A percentile compares a stretch with the other conserved stretches of the same genome.
phyloP scores from a whole-genome alignment of 53 echinoderm and acorn worm genomes.

The Apostichopus leukothele region DNA sequence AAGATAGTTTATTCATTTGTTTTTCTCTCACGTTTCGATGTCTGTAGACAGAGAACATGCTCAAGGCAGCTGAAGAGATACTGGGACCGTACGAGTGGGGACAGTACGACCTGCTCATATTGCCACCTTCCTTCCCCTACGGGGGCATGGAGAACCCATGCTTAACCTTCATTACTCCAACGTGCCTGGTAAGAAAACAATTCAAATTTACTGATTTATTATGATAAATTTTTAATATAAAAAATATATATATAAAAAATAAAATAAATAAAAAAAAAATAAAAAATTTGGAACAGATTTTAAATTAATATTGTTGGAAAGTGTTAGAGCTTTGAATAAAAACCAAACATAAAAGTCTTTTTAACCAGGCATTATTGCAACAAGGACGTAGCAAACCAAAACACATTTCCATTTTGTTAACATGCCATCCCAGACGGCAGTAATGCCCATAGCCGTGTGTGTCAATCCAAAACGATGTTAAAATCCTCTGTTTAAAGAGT shows the following conservation, averaged over 20 bases:
- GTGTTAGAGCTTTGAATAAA: too few relatives aligned
- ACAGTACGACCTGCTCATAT: slow-evolving; percentile 88
- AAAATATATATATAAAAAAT: too few relatives aligned
- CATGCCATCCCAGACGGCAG: too few relatives aligned
- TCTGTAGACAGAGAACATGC: slow-evolving; percentile 82
- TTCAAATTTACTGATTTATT: neutral
- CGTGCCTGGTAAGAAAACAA: slow-evolving; percentile 68
- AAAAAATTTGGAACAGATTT: neutral
- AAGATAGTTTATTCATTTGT: neutral
- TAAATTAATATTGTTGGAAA: too few relatives aligned
- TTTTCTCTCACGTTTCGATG: neutral
- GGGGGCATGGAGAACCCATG: slow-evolving; percentile 99
- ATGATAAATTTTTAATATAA: neutral
- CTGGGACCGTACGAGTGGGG: slow-evolving; percentile 90
- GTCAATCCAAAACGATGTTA: too few relatives aligned
- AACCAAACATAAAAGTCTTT: too few relatives aligned
- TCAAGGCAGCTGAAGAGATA: slow-evolving; percentile 70
- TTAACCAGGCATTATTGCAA: too few relatives aligned
- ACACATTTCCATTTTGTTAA: too few relatives aligned
- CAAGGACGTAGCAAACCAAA: too few relatives aligned
- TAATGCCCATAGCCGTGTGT: too few relatives aligned
- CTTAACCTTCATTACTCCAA: slow-evolving; percentile 94
- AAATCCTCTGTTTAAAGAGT: too few relatives aligned
- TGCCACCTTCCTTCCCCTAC: slow-evolving; percentile 94
- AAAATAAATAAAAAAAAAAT: too few relatives aligned